A percentile compares a stretch with the other conserved stretches of the same genome.
These are phyloP conservation scores for Erpetoichthys calabaricus DNA, from an alignment of 2,797 vertebrate species.

Conservation along the genomic window DNA sequence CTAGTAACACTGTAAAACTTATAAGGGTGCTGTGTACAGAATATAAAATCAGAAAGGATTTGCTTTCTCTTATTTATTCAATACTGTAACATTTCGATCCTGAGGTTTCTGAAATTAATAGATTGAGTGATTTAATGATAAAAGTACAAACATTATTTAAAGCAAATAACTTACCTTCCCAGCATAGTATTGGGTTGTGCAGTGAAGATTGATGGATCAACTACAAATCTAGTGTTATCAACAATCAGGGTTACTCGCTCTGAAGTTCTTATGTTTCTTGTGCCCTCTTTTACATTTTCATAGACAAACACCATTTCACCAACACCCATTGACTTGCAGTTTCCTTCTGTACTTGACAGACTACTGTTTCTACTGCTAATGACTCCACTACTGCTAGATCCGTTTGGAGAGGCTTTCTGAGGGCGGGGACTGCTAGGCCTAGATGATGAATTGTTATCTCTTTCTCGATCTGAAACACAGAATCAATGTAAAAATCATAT, in stretches of 20 bases:
- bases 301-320: conserved; percentile 92
- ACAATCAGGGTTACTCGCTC: conserved; percentile 93
- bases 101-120: no score
- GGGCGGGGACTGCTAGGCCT: conserved; percentile 85
- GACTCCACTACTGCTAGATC: conserved; percentile 70
- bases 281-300: conserved; percentile 79
- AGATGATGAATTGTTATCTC: conserved; percentile 73
- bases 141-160: no score
- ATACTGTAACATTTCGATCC: no score
- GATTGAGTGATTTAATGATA: no score
- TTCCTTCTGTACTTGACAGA: conserved; percentile 80
- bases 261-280: conserved; percentile 65
- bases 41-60: no score
- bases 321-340: conserved; percentile 65
- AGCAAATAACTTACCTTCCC: conserved; percentile 90
- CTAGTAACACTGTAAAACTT: no score
- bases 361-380: conserved; percentile 85
- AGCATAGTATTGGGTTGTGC: conserved; percentile 98
- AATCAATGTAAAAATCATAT: conserved; percentile 12
- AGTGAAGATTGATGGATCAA: conserved; percentile 92
- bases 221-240: conserved; percentile 94
- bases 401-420: conserved; percentile 78
- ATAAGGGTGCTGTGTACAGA: no score
- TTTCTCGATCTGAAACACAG: conserved; percentile 58
- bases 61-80: no score